Conservation (phyloP, 2,797 vertebrate genomes). For the Ceyx erithaca region DNA sequence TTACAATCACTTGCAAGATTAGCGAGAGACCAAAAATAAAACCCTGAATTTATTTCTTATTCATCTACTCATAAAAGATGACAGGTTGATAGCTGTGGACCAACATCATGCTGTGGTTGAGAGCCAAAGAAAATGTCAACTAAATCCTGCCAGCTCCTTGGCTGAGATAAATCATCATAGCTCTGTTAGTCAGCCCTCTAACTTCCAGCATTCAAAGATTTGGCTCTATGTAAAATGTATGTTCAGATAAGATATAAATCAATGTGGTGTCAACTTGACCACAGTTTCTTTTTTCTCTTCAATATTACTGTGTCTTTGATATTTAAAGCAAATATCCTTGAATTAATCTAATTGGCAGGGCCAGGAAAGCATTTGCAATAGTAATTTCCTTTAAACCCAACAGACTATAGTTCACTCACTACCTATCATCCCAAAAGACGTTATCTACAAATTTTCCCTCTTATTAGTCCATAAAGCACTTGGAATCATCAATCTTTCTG, state of each 20-base stretch:
- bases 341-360: background rate
- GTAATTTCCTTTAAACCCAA: background rate
- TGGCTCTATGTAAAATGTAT: background rate
- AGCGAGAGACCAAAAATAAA: background rate
- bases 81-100: conserved; percentile 31
- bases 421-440: background rate
- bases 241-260: conserved; percentile 40
- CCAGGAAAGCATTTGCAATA: background rate
- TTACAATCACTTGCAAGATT: background rate
- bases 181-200: background rate
- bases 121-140: conserved; percentile 30
- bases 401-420: background rate
- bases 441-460: background rate
- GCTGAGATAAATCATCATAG: conserved; percentile 35
- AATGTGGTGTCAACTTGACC: background rate
- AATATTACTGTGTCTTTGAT: background rate
- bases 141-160: conserved; percentile 3
- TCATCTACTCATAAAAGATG: conserved; percentile 8
- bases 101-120: background rate
- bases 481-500: background rate
- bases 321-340: conserved; percentile 1
- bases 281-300: background rate
- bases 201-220: conserved; percentile 1
- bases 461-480: background rate
- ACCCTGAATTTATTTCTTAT: conserved; percentile 11